Evolutionary conservation across 1,140 invertebrate genomes (phyloP), one percentile per base, ranked within the genome.

Genomic region (Paraescarpia echinospica): DNA sequence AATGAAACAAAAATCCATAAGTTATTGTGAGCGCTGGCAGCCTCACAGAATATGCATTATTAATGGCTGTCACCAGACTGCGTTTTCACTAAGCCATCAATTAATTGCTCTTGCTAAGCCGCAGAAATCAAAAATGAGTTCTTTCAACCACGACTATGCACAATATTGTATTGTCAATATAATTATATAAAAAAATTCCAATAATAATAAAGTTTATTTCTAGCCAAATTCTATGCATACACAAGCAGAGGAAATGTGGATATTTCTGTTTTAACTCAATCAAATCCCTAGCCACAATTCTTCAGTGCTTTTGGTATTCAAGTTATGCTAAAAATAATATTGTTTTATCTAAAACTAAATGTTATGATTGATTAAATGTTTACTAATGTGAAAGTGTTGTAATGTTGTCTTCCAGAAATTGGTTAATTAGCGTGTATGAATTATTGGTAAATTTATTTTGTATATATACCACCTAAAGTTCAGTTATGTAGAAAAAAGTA

Each of bases 1-100:
- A 77, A 77, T 77, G 59, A 77, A 77, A 31, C 59, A 77, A 77
- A 77, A 77, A 77, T 77, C 59, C 59, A 77, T 77, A 77, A 77
- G 14, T 31, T 77, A 77, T 77, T 77, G 59, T 77, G 59, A 5
- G 59, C 27, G 2, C 59, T 27, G 59, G 59, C 59, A 31, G 59
- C 18, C 59, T 77, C 18, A 27, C 27, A 77, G 27, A 77, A 77
- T 77, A 18, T 77, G 59, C 59, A 22, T 77, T 77, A 77, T 77
- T 77, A 77, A 77, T 77, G 59, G 59, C 59, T 4, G 59, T 77
- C 59, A 31, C 59, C 8, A 77, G 8, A 0, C 59, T 14, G 59
- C 27, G 18, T 18, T 27, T 4, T 77, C 59, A 77, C 59, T 77
- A 77, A 77, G 59, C 1, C 59, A 77, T 31, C 59, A 77, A 77